These are phyloP conservation scores for Epinephelus lanceolatus DNA, from an alignment of 2,113 vertebrate species.

Conservation along the genomic window DNA sequence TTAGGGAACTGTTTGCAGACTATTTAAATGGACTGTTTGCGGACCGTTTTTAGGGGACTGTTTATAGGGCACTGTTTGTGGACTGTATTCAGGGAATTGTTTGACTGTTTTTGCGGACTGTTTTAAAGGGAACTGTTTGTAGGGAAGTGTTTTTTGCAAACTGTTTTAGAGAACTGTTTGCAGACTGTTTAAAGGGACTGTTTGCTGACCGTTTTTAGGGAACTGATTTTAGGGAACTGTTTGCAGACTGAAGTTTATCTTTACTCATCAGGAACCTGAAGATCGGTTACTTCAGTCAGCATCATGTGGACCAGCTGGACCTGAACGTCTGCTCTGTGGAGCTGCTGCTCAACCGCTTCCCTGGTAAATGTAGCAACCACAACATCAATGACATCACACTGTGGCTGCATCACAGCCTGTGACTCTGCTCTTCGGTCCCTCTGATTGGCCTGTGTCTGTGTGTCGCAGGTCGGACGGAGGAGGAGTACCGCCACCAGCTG, in stretches of 20 bases:
- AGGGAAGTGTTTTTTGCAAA: background rate
- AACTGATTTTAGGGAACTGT: background rate
- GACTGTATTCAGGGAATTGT: too few relatives aligned
- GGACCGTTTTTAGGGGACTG: background rate
- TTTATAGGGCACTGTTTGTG: background rate
- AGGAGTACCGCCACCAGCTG: slow-evolving; percentile 97
- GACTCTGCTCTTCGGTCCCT: too few relatives aligned
- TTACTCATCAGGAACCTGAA: slow-evolving; percentile 90
- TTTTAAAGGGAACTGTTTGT: background rate
- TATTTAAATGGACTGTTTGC: background rate
- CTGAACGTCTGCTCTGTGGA: slow-evolving; percentile 95
- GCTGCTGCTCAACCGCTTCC: slow-evolving; percentile 93
- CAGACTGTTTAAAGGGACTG: background rate
- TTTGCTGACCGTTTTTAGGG: background rate
- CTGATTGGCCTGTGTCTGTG: slow-evolving; percentile 13
- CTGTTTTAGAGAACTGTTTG: background rate
- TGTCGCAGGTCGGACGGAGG: slow-evolving; percentile 90
- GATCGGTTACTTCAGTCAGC: slow-evolving; percentile 98
- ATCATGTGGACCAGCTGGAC: slow-evolving; percentile 97
- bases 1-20: background rate
- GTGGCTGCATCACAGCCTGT: background rate
- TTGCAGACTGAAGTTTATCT: background rate
- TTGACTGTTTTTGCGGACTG: too few relatives aligned
- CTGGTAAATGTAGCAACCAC: slow-evolving; percentile 84
- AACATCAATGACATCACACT: too few relatives aligned